Base-by-base conservation (phyloP, 1,140 invertebrate species). In the Bombus pascuorum region DNA sequence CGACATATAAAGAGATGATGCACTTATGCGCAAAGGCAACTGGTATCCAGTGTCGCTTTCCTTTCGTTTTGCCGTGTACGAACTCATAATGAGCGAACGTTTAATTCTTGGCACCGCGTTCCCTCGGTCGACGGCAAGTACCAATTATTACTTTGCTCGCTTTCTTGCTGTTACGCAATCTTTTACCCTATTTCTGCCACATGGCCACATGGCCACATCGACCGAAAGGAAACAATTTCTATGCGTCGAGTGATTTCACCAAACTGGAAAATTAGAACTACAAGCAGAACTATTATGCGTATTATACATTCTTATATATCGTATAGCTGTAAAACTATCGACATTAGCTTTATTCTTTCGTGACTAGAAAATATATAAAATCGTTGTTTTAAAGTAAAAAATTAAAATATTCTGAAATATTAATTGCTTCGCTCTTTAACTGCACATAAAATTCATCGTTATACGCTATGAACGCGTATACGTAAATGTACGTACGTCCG, bases 1-100 rank as follows among this genome's bases (percentile, higher is more conserved):
- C 37, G 57, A 81, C 39, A 18, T 62, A 73, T 62, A 81, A 81
- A 73, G 47, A 44, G n/a, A 81, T 32, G 80, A 81, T 81, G 80
- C 70, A 25, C 8, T 62, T 44, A 44, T 34, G n/a, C 32, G 53
- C 12, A 34, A 81, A 81, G 39, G 15, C 53, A 65, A 73, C 39
- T 62, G 80, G 70, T 44, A 59, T 73, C n/a, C 70, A 62, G 5
- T 70, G 68, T 81, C 53, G 28, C 22, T 81, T 81, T 42, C 53
- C 18, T 73, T 74, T 81, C 80, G n/a, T 81, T 81, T 81, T 32
- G 70, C 39, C 80, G 53, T 62, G 53, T 73, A 81, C 47, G 42
- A 59, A 73, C 37, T 73, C 70, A 5, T 81, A 81, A 81, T 73
- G 80, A 81, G 53, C 73, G 39, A 62, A 81, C 70, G 39, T 73